Conservation (phyloP, 2,797 vertebrate species). For the Sebastes taczanowskii region DNA sequence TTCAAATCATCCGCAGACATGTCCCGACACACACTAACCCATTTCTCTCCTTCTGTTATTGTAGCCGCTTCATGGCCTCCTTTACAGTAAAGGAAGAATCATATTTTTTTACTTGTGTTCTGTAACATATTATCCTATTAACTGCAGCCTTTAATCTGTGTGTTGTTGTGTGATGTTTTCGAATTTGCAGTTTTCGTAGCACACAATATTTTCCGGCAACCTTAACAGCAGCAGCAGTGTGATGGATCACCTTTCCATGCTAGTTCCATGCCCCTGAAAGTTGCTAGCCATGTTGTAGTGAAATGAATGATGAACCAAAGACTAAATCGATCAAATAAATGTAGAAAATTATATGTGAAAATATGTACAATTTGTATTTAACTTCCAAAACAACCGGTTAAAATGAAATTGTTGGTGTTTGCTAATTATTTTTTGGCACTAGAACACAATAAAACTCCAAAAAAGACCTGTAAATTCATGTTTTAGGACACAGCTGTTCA, state of each 20-base stretch:
- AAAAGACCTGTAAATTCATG: background rate
- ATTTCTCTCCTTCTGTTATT: background rate
- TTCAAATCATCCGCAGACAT: background rate
- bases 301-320: background rate
- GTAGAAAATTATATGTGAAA: background rate
- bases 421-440: background rate
- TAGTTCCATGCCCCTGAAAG: background rate
- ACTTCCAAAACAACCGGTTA: background rate
- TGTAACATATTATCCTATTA: background rate
- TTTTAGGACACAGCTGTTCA: background rate
- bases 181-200: background rate
- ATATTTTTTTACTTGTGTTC: background rate
- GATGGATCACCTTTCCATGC: background rate
- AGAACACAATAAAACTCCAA: background rate
- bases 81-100: background rate
- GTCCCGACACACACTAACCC: background rate
- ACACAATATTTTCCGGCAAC: no score
- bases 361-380: background rate
- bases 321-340: background rate
- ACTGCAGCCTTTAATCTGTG: background rate
- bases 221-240: fast-evolving
- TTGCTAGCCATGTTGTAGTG: background rate
- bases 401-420: background rate
- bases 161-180: background rate
- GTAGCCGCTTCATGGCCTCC: background rate